Percentiles rank a stretch among this genome's conserved stretches.
These are phyloP conservation scores for Misgurnus mizolepis DNA, from an alignment of 2,113 vertebrate species.

Conservation along the genomic window DNA sequence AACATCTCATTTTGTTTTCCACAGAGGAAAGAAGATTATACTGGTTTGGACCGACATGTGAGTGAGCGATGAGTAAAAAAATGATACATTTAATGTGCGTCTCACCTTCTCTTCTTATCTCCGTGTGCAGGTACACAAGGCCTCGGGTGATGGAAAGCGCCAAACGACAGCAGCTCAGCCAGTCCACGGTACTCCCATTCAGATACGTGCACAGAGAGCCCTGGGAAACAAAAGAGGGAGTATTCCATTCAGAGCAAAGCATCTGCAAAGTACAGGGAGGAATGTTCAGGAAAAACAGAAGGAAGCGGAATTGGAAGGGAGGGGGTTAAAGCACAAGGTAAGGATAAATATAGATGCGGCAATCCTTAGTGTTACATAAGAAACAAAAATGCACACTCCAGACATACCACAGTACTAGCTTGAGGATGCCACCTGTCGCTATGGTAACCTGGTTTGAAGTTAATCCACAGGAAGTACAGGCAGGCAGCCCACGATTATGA, in stretches of 20 bases:
- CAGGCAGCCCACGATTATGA: conserved; percentile 43
- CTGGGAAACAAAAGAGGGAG: conserved; percentile 29
- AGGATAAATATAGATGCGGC: conserved; percentile 33
- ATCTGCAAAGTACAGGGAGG: conserved; percentile 9
- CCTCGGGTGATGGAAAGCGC: conserved; percentile 88
- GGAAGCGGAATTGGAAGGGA: not conserved
- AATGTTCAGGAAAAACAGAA: not conserved
- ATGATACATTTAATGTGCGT: not conserved
- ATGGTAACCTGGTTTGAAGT: conserved; percentile 41
- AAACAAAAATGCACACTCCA: not conserved
- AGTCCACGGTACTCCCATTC: conserved; percentile 41
- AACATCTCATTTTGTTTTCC: not conserved
- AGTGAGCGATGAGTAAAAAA: not conserved
- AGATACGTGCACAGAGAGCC: conserved; percentile 49
- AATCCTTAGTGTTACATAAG: conserved; percentile 17
- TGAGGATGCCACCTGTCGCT: conserved; percentile 29
- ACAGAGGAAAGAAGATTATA: not conserved
- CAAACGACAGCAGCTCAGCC: conserved; percentile 82
- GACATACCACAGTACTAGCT: not conserved
- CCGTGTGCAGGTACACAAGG: conserved; percentile 92
- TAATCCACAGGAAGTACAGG: conserved; percentile 28
- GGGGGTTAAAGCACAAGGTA: conserved; percentile 48
- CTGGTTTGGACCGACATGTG: not conserved
- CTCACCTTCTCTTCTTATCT: conserved; percentile 88
- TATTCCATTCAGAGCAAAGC: conserved; percentile 51